These are phyloP conservation scores for Spondyliosoma cantharus DNA, from an alignment of 2,797 vertebrate species.

Conservation along the genomic window DNA sequence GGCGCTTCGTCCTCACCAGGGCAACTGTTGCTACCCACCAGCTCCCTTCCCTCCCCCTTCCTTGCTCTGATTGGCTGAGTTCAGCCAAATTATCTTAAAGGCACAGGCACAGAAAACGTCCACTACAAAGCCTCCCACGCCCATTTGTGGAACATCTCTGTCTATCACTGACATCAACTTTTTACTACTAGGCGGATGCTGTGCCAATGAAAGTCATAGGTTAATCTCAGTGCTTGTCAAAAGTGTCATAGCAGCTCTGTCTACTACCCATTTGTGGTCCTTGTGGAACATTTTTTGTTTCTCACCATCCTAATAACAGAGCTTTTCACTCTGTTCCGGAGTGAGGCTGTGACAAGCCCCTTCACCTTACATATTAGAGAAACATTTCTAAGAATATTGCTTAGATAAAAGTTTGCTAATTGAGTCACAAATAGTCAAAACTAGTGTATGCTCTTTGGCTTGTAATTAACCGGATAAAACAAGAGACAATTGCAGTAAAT, in stretches of 20 bases:
- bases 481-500: too few species aligned
- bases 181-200: background rate
- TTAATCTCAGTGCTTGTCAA: conserved; percentile 23
- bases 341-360: too few species aligned
- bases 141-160: conserved; percentile 61
- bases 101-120: conserved; percentile 61
- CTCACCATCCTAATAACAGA: too few species aligned
- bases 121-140: conserved; percentile 66
- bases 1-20: conserved; percentile 99
- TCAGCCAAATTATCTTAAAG: conserved; percentile 71
- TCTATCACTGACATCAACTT: conserved; percentile 36
- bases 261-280: background rate
- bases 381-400: too few species aligned
- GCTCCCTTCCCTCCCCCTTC: conserved; percentile 83
- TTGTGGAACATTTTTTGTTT: too few species aligned
- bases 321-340: too few species aligned
- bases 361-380: too few species aligned
- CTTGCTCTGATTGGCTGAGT: conserved; percentile 76
- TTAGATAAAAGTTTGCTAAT: too few species aligned
- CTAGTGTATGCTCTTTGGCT: too few species aligned
- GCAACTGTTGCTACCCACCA: conserved; percentile 99
- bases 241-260: conserved; percentile 2
- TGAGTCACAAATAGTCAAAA: too few species aligned
- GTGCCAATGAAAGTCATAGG: conserved; percentile 17
- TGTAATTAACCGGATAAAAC: too few species aligned